Evolutionary conservation across 2,113 vertebrate genomes (phyloP).

Genomic region (Gymnorhina tibicen): DNA sequence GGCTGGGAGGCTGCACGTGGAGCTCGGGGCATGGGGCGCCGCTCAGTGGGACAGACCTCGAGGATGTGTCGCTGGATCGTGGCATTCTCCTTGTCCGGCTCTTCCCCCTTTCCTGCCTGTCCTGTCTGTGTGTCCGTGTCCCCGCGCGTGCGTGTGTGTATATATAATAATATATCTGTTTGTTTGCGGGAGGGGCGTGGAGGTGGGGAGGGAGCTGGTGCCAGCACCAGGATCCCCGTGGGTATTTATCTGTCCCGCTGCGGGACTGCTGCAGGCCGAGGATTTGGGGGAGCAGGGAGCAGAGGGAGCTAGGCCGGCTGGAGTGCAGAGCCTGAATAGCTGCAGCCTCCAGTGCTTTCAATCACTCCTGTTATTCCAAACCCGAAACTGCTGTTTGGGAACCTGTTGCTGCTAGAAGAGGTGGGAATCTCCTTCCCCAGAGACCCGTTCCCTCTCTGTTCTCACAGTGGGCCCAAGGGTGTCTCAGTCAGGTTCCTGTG

Average conservation of each 20-base stretch:
- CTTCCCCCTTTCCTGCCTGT: slow-evolving; percentile 14
- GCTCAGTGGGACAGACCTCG: slow-evolving; percentile 20
- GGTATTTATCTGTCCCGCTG: not conserved
- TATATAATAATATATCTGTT: slow-evolving; percentile 34
- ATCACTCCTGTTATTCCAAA: slow-evolving; percentile 28
- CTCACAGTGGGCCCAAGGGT: not conserved
- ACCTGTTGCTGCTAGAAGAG: slow-evolving; percentile 63
- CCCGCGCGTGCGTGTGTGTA: not conserved
- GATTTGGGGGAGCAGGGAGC: not conserved
- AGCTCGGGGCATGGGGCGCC: slow-evolving; percentile 1
- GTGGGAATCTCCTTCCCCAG: slow-evolving; percentile 30
- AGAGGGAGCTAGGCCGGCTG: not conserved
- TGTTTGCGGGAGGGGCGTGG: slow-evolving; percentile 14
- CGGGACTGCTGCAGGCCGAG: not conserved
- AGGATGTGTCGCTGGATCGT: slow-evolving; percentile 52
- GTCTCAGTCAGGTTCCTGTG: not conserved
- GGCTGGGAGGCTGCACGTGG: not conserved
- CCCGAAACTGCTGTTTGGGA: slow-evolving; percentile 45
- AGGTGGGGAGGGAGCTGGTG: not conserved
- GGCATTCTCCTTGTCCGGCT: slow-evolving; percentile 34
- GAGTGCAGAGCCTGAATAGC: not conserved
- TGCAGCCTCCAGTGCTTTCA: slow-evolving; percentile 17
- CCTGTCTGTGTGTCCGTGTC: slow-evolving; percentile 31
- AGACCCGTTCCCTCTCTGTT: slow-evolving; percentile 2
- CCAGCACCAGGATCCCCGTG: not conserved